These are phyloP conservation scores for Sarcophaga bullata DNA, from an alignment of 1,140 invertebrate genomes.

Conservation along the genomic window DNA sequence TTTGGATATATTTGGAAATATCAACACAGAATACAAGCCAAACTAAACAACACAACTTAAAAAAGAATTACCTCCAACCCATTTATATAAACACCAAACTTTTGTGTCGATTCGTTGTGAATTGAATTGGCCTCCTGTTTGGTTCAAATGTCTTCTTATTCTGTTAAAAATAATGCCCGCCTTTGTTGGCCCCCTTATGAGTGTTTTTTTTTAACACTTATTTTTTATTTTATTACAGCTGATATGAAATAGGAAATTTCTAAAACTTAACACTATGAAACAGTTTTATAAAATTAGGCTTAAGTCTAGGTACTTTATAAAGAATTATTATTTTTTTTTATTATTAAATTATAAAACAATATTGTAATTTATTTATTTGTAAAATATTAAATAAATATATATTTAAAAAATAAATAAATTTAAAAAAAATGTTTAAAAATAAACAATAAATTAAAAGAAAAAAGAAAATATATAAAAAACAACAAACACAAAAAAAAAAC, in stretches of 20 bases:
- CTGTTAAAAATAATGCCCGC: conserved; percentile 19
- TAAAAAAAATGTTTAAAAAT: conserved; percentile 28
- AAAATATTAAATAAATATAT: conserved; percentile 33
- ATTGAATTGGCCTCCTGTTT: conserved; percentile 27
- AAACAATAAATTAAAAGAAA: not conserved
- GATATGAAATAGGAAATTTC: conserved; percentile 23
- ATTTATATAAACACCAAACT: not conserved
- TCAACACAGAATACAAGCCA: no score
- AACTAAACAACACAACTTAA: not conserved
- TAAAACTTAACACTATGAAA: not conserved
- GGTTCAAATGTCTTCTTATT: not conserved
- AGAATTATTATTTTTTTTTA: not conserved
- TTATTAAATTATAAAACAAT: conserved; percentile 38
- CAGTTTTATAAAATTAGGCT: conserved; percentile 38
- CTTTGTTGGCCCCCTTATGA: not conserved
- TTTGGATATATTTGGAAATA: not conserved
- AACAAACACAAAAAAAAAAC: conserved; percentile 1
- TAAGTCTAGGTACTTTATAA: conserved; percentile 34
- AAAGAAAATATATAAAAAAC: not conserved
- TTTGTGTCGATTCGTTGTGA: conserved; percentile 21
- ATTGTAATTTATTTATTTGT: conserved; percentile 41
- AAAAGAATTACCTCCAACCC: not conserved
- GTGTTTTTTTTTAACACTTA: not conserved
- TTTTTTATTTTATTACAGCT: not conserved
- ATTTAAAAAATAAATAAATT: conserved; percentile 11